Evolutionary conservation across 1,140 invertebrate species (phyloP).

Genomic region (Trichonephila clavipes): DNA sequence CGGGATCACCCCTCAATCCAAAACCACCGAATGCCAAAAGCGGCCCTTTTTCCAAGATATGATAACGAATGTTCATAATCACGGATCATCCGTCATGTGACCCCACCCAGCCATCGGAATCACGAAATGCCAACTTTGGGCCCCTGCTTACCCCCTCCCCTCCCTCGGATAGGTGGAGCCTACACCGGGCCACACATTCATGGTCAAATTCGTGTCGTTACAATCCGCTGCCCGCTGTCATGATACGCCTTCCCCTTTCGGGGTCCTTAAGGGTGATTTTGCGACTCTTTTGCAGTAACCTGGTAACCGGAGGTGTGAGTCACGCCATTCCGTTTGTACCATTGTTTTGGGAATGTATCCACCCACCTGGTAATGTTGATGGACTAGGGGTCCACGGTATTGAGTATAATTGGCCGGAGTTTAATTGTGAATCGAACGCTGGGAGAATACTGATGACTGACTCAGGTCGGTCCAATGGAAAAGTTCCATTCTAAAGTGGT

Average conservation of each 20-base stretch:
- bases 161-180: conserved; percentile 43
- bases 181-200: conserved; percentile 20
- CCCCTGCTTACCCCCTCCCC: neutral
- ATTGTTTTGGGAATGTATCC: neutral
- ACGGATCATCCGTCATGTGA: conserved; percentile 63
- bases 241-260: conserved; percentile 53
- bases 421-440: no score
- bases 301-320: conserved; percentile 44
- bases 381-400: neutral
- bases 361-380: neutral
- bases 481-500: no score
- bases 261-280: neutral
- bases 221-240: conserved; percentile 52
- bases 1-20: conserved; percentile 17
- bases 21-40: conserved; percentile 11
- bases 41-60: conserved; percentile 57
- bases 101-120: conserved; percentile 67
- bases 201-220: conserved; percentile 63
- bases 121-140: conserved; percentile 66
- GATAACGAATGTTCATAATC: conserved; percentile 73
- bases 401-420: no score
- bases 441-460: no score
- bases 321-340: conserved; percentile 9
- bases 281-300: conserved; percentile 27
- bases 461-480: no score